A percentile compares a stretch with the other conserved stretches of the same genome.
Evolutionary conservation across 2,888 invertebrate species (phyloP).

Genomic region (Amphipyra tragopoginis): DNA sequence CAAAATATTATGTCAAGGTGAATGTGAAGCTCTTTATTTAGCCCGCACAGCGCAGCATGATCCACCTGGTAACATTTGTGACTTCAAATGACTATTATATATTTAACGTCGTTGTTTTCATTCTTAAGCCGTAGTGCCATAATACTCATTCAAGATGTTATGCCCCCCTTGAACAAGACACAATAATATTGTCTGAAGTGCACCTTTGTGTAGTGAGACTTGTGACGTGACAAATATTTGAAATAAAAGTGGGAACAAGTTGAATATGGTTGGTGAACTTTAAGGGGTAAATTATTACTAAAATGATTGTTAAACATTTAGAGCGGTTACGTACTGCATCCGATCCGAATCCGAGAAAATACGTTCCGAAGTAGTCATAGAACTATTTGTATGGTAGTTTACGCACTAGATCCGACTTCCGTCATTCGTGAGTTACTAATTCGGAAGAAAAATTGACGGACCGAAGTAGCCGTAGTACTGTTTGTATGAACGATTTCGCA

Average conservation of each 20-base stretch:
- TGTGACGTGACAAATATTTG: conserved; percentile 22
- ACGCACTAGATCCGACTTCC: too few species aligned
- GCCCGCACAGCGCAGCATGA: conserved; percentile 54
- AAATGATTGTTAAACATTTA: too few species aligned
- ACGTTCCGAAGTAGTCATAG: too few species aligned
- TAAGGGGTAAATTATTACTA: background rate
- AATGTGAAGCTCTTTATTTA: conserved; percentile 44
- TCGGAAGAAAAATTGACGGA: too few species aligned
- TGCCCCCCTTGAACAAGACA: conserved; percentile 28
- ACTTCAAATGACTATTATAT: conserved; percentile 39
- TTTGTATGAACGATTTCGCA: too few species aligned
- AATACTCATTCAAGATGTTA: conserved; percentile 19
- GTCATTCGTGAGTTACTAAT: too few species aligned
- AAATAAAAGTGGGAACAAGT: conserved; percentile 15
- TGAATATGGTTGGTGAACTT: conserved; percentile 2
- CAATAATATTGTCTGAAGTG: conserved; percentile 26
- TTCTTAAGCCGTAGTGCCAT: conserved; percentile 9
- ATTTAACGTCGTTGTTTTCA: conserved; percentile 25
- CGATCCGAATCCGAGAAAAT: too few species aligned
- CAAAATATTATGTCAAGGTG: conserved; percentile 24
- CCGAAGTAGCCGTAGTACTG: too few species aligned
- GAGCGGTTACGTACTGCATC: too few species aligned
- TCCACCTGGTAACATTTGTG: conserved; percentile 50
- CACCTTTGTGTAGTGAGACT: conserved; percentile 17
- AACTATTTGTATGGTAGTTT: too few species aligned